phyloP scores from a whole-genome alignment of 92 coral and sea anemone genomes.

The Bergia sp. region DNA sequence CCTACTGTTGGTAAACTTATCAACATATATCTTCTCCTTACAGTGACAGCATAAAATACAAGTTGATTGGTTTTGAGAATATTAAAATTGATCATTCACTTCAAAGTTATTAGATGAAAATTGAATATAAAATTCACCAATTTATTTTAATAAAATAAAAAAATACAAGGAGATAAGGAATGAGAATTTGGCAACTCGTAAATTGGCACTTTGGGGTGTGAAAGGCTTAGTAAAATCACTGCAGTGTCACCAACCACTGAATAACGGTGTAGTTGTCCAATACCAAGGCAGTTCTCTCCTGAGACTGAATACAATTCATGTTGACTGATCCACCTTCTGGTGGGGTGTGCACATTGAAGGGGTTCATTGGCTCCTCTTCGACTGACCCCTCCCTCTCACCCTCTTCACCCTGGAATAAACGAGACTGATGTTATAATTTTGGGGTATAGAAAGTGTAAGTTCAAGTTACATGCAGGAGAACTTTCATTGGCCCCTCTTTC shows the following conservation, averaged over 20 bases:
- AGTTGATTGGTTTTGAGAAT: no score
- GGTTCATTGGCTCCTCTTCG: slow-evolving; percentile 42
- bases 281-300: slow-evolving; percentile 62
- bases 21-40: no score
- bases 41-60: no score
- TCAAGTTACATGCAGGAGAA: not conserved
- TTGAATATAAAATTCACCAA: no score
- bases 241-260: slow-evolving; percentile 54
- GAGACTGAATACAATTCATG: slow-evolving; percentile 14
- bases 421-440: not conserved
- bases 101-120: no score
- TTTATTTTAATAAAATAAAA: no score
- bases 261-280: slow-evolving; percentile 68
- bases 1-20: no score
- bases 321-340: not conserved
- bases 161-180: no score
- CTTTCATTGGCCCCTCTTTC: slow-evolving; percentile 21
- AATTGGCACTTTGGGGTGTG: no score
- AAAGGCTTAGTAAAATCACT: not conserved
- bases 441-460: not conserved
- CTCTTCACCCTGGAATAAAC: slow-evolving; percentile 10
- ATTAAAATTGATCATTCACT: no score
- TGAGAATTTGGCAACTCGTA: no score
- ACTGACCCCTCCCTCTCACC: slow-evolving; percentile 25
- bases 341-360: slow-evolving; percentile 31